Percentiles rank a stretch among this genome's conserved stretches.
Evolutionary conservation across 2,888 invertebrate species (phyloP).

Genomic region (Drosophila demipolita): DNA sequence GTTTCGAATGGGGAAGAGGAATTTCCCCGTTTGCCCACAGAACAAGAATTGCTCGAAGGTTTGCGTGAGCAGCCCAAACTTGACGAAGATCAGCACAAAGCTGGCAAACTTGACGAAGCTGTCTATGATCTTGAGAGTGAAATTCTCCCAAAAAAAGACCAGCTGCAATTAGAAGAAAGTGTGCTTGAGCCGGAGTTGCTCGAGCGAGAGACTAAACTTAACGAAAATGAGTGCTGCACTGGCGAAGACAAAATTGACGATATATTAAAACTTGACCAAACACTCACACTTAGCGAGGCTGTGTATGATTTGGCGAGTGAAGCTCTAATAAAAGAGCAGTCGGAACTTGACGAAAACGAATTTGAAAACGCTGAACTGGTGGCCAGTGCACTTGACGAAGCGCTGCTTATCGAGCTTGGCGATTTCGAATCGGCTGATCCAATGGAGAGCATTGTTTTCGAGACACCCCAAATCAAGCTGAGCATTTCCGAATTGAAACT

Average conservation of each 20-base stretch:
- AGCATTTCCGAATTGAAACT: constrained; percentile 79
- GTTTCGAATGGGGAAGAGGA: constrained; percentile 23
- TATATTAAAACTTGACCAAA: constrained; percentile 40
- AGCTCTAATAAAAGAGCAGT: constrained; percentile 12
- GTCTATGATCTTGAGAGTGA: constrained; percentile 46
- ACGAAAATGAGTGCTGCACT: not conserved
- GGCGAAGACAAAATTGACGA: constrained; percentile 24
- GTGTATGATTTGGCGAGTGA: constrained; percentile 52
- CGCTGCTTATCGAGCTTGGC: constrained; percentile 4
- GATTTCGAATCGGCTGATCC: constrained; percentile 20
- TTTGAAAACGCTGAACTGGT: constrained; percentile 50
- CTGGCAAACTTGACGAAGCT: constrained; percentile 42
- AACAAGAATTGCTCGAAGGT: constrained; percentile 74
- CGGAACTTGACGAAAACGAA: constrained; percentile 34
- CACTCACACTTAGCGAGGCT: constrained; percentile 12
- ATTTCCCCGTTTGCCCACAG: constrained; percentile 78
- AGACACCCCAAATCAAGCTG: constrained; percentile 79
- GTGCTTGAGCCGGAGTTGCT: constrained; percentile 27
- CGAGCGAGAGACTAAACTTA: constrained; percentile 18
- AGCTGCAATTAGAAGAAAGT: not conserved
- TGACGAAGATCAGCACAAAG: constrained; percentile 2
- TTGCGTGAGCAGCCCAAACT: constrained; percentile 58
- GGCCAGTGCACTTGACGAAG: constrained; percentile 30
- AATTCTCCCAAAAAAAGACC: constrained; percentile 8
- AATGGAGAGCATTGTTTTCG: constrained; percentile 70